phyloP scores from a whole-genome alignment of 2,888 invertebrate genomes.

The Drosophila maculinotata region DNA sequence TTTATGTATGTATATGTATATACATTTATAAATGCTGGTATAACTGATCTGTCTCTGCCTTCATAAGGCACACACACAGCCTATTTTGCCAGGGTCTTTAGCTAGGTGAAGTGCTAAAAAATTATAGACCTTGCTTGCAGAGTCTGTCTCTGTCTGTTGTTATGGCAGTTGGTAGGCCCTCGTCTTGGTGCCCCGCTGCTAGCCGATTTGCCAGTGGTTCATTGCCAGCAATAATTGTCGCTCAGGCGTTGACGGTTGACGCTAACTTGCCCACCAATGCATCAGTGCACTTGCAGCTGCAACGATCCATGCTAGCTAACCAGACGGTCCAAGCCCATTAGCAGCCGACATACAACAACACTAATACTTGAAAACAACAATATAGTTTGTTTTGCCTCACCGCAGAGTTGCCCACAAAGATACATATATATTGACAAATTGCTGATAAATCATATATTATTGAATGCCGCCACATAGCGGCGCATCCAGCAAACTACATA shows the following conservation, averaged over 20 bases:
- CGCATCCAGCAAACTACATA: too few species aligned
- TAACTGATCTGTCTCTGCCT: background rate
- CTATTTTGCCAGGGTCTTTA: slow-evolving; percentile 4
- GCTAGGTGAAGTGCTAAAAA: slow-evolving; percentile 36
- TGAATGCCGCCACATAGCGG: slow-evolving; percentile 45
- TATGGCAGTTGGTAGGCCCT: slow-evolving; percentile 12
- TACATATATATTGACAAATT: slow-evolving; percentile 55
- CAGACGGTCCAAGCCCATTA: slow-evolving; percentile 20
- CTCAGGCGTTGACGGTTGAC: slow-evolving; percentile 71
- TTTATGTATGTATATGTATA: background rate
- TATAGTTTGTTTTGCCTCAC: slow-evolving; percentile 27
- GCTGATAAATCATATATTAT: slow-evolving; percentile 40
- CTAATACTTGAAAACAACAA: background rate
- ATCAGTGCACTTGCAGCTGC: slow-evolving; percentile 47
- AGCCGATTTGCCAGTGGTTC: slow-evolving; percentile 52
- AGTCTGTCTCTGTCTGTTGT: background rate
- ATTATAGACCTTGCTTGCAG: slow-evolving; percentile 23
- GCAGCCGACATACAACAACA: slow-evolving; percentile 8
- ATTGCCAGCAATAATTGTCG: slow-evolving; percentile 72
- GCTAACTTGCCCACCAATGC: slow-evolving; percentile 54
- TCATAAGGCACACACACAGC: slow-evolving; percentile 1
- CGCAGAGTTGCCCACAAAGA: slow-evolving; percentile 31
- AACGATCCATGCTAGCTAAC: slow-evolving; percentile 37
- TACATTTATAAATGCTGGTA: slow-evolving; percentile 4
- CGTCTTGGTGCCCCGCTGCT: background rate